Conservation (phyloP, 2,888 invertebrate genomes). For the Parapristionchus giblindavisi region DNA sequence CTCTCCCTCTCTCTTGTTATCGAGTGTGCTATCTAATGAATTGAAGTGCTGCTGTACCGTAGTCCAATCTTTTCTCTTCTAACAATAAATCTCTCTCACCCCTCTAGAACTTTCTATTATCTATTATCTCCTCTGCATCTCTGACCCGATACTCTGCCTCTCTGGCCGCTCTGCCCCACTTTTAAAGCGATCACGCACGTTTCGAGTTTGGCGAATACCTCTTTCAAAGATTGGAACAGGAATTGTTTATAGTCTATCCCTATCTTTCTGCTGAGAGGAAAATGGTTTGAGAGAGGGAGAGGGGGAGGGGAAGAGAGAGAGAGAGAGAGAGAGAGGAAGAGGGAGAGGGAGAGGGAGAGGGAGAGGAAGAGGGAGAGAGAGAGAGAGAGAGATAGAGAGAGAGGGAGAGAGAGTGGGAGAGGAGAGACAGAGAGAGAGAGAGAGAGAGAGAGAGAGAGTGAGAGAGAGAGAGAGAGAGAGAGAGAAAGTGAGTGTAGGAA, state of each 20-base stretch:
- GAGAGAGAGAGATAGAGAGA: conserved; percentile 34
- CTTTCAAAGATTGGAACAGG: background rate
- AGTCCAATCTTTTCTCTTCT: no score
- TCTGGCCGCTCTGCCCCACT: background rate
- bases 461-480: conserved; percentile 7
- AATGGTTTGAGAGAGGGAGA: background rate
- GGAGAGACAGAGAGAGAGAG: conserved; percentile 1
- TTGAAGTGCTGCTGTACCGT: no score
- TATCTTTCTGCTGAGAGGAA: background rate
- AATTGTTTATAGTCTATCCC: no score
- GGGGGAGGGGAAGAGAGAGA: conserved; percentile 37
- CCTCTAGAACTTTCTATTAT: no score
- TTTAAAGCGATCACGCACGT: background rate
- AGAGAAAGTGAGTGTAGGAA: background rate
- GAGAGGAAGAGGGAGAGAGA: conserved; percentile 42
- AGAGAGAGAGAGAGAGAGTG: conserved; percentile 21
- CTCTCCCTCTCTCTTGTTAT: no score
- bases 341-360: conserved; percentile 22
- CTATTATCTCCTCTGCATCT: background rate
- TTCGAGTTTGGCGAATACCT: background rate
- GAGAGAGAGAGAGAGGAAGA: conserved; percentile 52
- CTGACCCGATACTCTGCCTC: conserved; percentile 1
- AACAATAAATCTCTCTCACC: no score
- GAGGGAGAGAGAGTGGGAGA: background rate
- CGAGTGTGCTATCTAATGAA: no score